These are phyloP conservation scores for Clarias pachynema DNA, from an alignment of 2,797 vertebrate species.

Conservation along the genomic window DNA sequence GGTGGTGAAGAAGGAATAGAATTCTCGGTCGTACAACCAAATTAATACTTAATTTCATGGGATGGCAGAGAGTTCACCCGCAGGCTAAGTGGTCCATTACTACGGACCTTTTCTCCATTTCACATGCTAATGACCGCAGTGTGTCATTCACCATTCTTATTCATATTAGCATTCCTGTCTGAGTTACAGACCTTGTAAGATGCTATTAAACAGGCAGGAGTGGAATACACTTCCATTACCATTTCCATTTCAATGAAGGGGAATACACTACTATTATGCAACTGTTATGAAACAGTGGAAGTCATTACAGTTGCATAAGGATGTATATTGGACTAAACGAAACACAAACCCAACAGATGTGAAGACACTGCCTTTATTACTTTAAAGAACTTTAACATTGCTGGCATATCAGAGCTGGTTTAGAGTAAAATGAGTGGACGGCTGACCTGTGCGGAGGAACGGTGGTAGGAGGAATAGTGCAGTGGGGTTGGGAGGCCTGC, in stretches of 20 bases:
- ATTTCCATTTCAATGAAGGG: constrained; percentile 68
- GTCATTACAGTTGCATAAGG: constrained; percentile 7
- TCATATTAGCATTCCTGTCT: constrained; percentile 59
- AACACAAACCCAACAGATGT: constrained; percentile 5
- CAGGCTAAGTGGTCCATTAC: constrained; percentile 35
- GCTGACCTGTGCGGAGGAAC: constrained; percentile 93
- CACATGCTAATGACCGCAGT: constrained; percentile 50
- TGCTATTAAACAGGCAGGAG: constrained; percentile 48
- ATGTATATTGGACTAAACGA: constrained; percentile 35
- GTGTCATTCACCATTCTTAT: constrained; percentile 58
- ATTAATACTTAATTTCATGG: neutral
- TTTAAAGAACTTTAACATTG: neutral
- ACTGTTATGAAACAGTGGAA: constrained; percentile 28
- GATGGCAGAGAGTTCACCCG: constrained; percentile 28
- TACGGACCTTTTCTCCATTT: constrained; percentile 42
- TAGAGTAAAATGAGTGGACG: constrained; percentile 54
- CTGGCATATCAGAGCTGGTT: neutral
- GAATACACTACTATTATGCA: constrained; percentile 61
- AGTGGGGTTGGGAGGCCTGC: constrained; percentile 87
- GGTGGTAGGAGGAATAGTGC: constrained; percentile 95
- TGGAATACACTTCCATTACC: constrained; percentile 58
- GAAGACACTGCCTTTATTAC: neutral
- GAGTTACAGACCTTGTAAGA: constrained; percentile 56
- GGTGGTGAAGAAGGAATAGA: neutral
- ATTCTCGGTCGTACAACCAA: neutral